Evolutionary conservation across 2,113 vertebrate species (phyloP).

Genomic region (Herpetotheres cachinnans): DNA sequence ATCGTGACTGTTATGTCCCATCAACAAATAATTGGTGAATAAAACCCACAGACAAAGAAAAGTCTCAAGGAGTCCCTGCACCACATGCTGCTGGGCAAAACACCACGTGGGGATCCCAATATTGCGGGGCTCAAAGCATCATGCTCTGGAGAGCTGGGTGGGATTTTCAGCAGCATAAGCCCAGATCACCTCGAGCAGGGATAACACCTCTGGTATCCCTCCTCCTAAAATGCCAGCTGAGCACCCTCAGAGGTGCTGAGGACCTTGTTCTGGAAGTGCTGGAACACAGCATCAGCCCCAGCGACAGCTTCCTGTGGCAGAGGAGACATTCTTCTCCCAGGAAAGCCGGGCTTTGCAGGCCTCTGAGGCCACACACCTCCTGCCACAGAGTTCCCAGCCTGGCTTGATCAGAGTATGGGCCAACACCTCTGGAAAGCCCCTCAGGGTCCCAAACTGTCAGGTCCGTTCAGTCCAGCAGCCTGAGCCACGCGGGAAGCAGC

Average conservation of each 20-base stretch:
- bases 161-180: background rate
- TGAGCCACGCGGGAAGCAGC: background rate
- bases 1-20: rapidly evolving
- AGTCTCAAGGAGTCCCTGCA: background rate
- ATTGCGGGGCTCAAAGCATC: background rate
- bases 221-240: rapidly evolving
- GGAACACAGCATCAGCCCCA: rapidly evolving
- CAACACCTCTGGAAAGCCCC: background rate
- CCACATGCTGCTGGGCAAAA: background rate
- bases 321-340: background rate
- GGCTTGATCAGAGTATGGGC: background rate
- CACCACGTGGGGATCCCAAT: rapidly evolving
- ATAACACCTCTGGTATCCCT: background rate
- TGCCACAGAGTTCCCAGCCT: background rate
- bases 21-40: rapidly evolving
- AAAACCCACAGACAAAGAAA: background rate
- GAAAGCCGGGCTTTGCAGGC: background rate
- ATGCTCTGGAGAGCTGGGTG: rapidly evolving
- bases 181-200: rapidly evolving
- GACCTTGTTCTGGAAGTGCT: too few relatives aligned
- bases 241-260: rapidly evolving
- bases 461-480: background rate
- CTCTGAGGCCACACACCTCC: rapidly evolving
- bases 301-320: rapidly evolving
- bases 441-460: rapidly evolving